Evolutionary conservation across 2,888 invertebrate genomes (phyloP).

Genomic region (Coenonympha arcania): DNA sequence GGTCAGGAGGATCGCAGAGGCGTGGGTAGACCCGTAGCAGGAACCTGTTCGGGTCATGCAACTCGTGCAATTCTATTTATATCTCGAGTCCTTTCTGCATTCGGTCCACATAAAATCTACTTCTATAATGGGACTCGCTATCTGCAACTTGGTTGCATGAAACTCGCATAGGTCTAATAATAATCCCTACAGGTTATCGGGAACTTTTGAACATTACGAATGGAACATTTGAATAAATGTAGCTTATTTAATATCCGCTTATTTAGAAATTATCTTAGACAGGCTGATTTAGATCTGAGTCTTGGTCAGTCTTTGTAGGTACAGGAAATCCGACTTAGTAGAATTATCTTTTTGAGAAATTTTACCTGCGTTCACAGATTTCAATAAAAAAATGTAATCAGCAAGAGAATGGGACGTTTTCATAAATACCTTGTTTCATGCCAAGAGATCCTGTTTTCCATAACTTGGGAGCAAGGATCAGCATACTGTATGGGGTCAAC

Average conservation of each 20-base stretch:
- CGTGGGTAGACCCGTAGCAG: conserved; percentile 57
- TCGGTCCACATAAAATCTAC: conserved; percentile 38
- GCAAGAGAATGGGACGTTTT: too few species aligned
- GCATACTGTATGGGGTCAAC: too few species aligned
- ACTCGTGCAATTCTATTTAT: conserved; percentile 65
- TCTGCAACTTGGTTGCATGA: neutral
- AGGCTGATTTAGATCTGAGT: too few species aligned
- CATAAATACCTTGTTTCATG: too few species aligned
- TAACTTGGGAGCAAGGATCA: too few species aligned
- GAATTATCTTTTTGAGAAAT: neutral
- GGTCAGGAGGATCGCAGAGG: conserved; percentile 52
- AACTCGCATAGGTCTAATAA: conserved; percentile 3
- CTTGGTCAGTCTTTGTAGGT: too few species aligned
- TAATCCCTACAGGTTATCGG: neutral
- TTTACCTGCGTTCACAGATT: too few species aligned
- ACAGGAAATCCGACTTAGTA: too few species aligned
- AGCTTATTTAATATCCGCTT: neutral
- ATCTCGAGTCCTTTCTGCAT: conserved; percentile 52
- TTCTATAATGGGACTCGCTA: conserved; percentile 20
- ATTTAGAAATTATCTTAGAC: too few species aligned
- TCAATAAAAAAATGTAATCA: too few species aligned
- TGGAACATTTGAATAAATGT: neutral
- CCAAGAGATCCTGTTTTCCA: too few species aligned
- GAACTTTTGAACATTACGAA: neutral
- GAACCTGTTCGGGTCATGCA: conserved; percentile 70